Percentiles rank a stretch among this genome's conserved stretches.
phyloP scores from a whole-genome alignment of 2,113 vertebrate genomes.

The Callipepla californica region DNA sequence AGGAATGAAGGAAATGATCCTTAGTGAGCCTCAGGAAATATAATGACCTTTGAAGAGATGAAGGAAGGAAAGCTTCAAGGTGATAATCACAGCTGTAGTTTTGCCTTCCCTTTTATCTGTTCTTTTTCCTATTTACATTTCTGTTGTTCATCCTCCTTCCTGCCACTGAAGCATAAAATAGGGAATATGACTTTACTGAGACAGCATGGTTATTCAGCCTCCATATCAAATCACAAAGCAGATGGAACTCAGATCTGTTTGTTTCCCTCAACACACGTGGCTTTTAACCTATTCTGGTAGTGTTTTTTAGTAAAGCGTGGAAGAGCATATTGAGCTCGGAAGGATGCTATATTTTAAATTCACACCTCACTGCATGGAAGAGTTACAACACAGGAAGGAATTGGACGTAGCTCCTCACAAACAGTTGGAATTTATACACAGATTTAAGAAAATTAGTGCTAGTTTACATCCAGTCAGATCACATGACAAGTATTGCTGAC shows the following conservation, averaged over 20 bases:
- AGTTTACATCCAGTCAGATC: background rate
- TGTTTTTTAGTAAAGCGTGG: background rate
- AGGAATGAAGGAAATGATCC: background rate
- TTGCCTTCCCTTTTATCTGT: background rate
- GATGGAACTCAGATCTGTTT: background rate
- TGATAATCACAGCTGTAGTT: background rate
- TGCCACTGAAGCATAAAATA: background rate
- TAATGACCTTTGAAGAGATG: background rate
- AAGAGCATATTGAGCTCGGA: background rate
- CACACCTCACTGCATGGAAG: background rate
- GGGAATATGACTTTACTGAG: background rate
- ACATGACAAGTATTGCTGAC: too few species aligned
- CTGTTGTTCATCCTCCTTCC: background rate
- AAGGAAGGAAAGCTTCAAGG: background rate
- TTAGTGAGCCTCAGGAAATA: background rate
- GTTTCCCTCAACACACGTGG: background rate
- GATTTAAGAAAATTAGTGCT: background rate
- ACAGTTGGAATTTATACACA: background rate
- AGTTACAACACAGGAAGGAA: background rate
- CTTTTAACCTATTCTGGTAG: background rate
- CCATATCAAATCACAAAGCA: background rate
- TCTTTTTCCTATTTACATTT: background rate
- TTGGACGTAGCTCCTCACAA: background rate
- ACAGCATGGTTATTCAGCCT: background rate
- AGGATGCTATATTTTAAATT: background rate